Base-by-base conservation (phyloP, 2,888 invertebrate genomes). In the Netelia fuscicornis region DNA sequence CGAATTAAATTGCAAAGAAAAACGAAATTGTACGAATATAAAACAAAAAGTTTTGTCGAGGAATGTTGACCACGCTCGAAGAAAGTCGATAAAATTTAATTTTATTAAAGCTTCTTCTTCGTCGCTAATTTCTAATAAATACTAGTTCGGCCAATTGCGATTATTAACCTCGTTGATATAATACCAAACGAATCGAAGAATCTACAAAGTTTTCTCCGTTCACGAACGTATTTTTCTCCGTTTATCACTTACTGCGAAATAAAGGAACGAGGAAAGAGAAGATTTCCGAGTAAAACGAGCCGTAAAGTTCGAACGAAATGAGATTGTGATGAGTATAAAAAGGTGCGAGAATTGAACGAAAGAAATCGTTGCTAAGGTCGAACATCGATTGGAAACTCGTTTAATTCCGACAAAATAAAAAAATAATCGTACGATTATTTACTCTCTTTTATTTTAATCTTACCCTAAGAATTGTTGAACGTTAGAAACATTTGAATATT, bases 131-230 rank as follows among this genome's bases (percentile, higher is more conserved):
- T 20, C 44, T 11, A 42, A 54, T 62, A 56, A 48, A 30, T 0
- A 17, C 13, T 42, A 58, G 52, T 64, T 74, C 56, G 62, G 25
- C 56, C 44, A 64, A 52, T 80, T 20, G 62, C 54, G 30, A 56
- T 70, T 65, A 84, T 84, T 60, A 37, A 70, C 37, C 80, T 67
- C 44, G 44, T 56, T 65, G 20, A 74, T 42, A 44, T 25, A 56
- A 62, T 56, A 20, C 52, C 20, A 23, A 13, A 44, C 30, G 11
- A 2, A 71, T 80, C 60, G 52, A 76, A 75, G 60, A 71, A 76
- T 76, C 67, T 1, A 25, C 42, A 67, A 80, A 83, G 65, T 76
- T 76, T 13, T n/a, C 11, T 71, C 56, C 2, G 17, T 9, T 17
- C 17, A 0, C 13, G 58, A 20, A 58, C 60, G n/a, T 71, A 5